A percentile compares a stretch with the other conserved stretches of the same genome.
These are phyloP conservation scores for Pygoscelis adeliae DNA, from an alignment of 2,113 vertebrate genomes.

Conservation along the genomic window DNA sequence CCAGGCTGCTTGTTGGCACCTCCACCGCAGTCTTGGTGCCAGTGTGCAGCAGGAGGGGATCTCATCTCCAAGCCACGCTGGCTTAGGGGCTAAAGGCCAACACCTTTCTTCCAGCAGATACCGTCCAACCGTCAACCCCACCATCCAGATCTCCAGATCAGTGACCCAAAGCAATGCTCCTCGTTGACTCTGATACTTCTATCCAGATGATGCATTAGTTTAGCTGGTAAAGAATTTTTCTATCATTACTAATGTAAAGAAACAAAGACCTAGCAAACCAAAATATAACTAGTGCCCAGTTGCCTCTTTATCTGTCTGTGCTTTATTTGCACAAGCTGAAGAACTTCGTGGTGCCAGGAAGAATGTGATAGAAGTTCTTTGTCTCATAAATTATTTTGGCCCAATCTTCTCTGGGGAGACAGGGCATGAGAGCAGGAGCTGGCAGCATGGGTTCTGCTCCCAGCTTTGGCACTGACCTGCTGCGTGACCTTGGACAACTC, in stretches of 20 bases:
- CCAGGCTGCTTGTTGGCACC: neutral
- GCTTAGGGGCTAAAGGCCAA: neutral
- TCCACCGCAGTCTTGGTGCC: fast-evolving
- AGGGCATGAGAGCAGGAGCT: conserved; percentile 19
- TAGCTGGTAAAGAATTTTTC: neutral
- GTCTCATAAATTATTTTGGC: conserved; percentile 49
- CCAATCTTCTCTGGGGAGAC: neutral
- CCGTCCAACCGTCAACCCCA: neutral
- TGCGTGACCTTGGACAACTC: conserved; percentile 52
- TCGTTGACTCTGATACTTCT: neutral
- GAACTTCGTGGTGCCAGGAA: conserved; percentile 7
- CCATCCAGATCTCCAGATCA: neutral
- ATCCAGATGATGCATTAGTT: neutral
- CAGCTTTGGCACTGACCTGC: conserved; percentile 64
- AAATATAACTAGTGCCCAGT: neutral
- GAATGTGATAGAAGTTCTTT: conserved; percentile 48
- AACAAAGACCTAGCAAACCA: conserved; percentile 8
- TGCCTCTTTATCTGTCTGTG: conserved; percentile 34
- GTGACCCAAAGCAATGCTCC: neutral
- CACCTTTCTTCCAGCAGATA: neutral
- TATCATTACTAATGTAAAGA: neutral
- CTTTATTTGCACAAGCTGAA: conserved; percentile 50
- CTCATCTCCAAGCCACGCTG: neutral
- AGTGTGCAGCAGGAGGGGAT: neutral
- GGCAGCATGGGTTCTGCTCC: conserved; percentile 47